These are phyloP conservation scores for Euura saliciscinereae DNA, from an alignment of 1,140 invertebrate species.

Conservation along the genomic window DNA sequence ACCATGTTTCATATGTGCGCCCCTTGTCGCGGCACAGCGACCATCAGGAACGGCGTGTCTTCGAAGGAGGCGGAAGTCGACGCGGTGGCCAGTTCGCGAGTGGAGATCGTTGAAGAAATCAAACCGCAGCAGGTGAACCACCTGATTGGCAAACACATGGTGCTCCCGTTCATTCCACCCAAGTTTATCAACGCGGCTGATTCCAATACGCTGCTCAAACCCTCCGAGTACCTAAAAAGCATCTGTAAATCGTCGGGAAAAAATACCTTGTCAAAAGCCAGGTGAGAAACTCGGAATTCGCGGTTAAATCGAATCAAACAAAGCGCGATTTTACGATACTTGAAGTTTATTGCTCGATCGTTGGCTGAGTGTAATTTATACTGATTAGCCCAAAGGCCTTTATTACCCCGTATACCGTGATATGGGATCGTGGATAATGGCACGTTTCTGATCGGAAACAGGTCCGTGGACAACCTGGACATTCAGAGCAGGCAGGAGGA, in stretches of 20 bases:
- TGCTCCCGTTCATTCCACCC: constrained; percentile 85
- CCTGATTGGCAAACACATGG: constrained; percentile 82
- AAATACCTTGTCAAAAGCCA: constrained; percentile 53
- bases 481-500: constrained; percentile 42
- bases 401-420: no score
- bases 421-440: no score
- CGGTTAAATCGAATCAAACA: constrained; percentile 8
- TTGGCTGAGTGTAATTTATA: no score
- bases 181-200: constrained; percentile 76
- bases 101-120: constrained; percentile 47
- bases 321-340: no score
- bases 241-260: constrained; percentile 65
- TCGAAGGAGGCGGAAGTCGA: constrained; percentile 44
- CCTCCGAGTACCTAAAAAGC: constrained; percentile 87
- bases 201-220: constrained; percentile 85
- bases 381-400: no score
- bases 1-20: background rate
- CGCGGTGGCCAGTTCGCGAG: constrained; percentile 45
- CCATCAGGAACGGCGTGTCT: constrained; percentile 56
- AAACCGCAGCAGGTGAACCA: constrained; percentile 55
- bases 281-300: constrained; percentile 35
- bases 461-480: constrained; percentile 58
- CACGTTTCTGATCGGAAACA: constrained; percentile 15
- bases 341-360: no score
- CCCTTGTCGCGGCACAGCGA: constrained; percentile 53